Evolutionary conservation across 2,888 invertebrate genomes (phyloP).

Genomic region (Schizotus pectinicornis): DNA sequence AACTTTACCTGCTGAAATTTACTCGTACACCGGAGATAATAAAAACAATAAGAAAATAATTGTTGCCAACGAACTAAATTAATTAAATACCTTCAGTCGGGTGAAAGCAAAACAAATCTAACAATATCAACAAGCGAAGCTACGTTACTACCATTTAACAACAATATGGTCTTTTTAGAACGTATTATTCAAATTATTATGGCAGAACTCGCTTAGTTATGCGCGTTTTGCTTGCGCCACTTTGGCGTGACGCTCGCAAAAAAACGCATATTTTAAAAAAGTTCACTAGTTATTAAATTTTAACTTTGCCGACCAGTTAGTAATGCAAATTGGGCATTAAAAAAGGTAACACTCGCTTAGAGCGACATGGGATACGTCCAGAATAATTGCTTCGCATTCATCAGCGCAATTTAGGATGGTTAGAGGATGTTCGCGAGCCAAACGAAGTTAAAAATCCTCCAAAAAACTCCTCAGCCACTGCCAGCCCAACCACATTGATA

Average conservation of each 20-base stretch:
- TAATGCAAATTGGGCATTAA: slow-evolving; percentile 18
- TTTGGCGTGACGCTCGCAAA: slow-evolving; percentile 19
- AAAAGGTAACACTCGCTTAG: slow-evolving; percentile 2
- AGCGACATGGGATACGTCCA: neutral
- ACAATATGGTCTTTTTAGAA: no score
- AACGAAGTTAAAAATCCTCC: neutral
- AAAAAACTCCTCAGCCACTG: neutral
- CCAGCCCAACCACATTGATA: no score
- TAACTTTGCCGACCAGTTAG: slow-evolving; percentile 23
- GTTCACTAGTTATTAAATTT: slow-evolving; percentile 24
- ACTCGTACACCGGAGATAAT: no score
- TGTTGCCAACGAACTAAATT: no score
- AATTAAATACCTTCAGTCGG: no score
- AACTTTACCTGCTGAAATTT: no score
- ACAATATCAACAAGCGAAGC: no score
- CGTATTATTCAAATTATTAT: no score
- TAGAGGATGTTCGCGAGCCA: neutral
- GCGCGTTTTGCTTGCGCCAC: slow-evolving; percentile 6
- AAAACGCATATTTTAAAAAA: slow-evolving; percentile 22
- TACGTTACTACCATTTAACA: no score
- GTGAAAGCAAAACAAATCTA: no score
- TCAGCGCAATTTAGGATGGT: neutral
- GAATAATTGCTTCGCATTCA: neutral
- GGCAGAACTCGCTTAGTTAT: no score
- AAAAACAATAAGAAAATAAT: no score